Evolutionary conservation across 2,113 vertebrate species (phyloP).

Genomic region (Salminus brasiliensis): DNA sequence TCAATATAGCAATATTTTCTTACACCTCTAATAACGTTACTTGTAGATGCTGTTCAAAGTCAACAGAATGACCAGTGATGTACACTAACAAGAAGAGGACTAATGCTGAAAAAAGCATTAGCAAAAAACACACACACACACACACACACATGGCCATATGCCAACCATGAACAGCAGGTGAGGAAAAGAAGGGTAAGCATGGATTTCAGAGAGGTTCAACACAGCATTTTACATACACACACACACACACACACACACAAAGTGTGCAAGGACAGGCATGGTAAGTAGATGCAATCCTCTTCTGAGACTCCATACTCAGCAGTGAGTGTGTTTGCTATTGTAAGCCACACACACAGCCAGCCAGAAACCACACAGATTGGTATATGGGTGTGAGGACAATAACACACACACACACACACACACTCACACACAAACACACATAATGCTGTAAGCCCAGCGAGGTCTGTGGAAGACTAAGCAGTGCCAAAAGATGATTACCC

Average conservation of each 20-base stretch:
- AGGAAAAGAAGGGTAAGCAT: background rate
- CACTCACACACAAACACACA: slow-evolving; percentile 58
- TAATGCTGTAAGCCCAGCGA: slow-evolving; percentile 9
- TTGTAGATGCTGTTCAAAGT: no score
- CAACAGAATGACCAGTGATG: no score
- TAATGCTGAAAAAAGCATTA: background rate
- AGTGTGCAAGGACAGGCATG: background rate
- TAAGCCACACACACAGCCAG: slow-evolving; percentile 4
- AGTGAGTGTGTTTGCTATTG: background rate
- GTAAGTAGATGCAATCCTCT: background rate
- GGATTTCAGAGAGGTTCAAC: background rate
- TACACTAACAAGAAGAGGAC: background rate
- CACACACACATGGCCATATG: background rate
- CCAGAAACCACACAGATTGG: slow-evolving; percentile 47
- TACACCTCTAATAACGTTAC: no score
- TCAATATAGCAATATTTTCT: no score
- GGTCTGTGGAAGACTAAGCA: slow-evolving; percentile 2
- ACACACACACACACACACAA: background rate
- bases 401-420: slow-evolving; percentile 47
- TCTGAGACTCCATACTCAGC: background rate
- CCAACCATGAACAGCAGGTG: background rate
- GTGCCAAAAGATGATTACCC: slow-evolving; percentile 4
- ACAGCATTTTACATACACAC: background rate
- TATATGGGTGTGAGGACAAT: no score
- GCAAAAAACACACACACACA: background rate